Base-by-base conservation (phyloP, 92 coral and sea anemone genomes). In the Phenganax marumi region DNA sequence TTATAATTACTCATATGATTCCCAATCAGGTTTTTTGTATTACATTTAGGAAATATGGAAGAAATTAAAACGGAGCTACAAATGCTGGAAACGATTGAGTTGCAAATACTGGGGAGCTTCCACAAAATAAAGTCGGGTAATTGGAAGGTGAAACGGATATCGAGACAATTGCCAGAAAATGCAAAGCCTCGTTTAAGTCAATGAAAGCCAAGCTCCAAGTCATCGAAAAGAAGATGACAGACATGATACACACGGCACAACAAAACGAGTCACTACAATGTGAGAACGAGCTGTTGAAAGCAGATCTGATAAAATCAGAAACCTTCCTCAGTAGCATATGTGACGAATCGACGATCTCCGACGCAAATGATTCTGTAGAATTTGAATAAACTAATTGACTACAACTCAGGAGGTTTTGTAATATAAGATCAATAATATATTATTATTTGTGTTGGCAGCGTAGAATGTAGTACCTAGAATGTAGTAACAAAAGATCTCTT, bases 41-140 rank as follows among this genome's bases (percentile, higher is more conserved):
- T 54, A 54, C 60, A 54, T 54, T 54, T 54, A 54, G 60, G 60
- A 54, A 54, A 54, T 54, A 54, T 54, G 60, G 60, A 54, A 54
- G 60, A 54, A 54, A 54, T 54, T 54, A 54, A 54, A 54, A 54
- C 60, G 10, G 60, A 54, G 17, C 60, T 54, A 54, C 79, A 73
- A 73, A 47, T 73, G 56, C 55, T 73, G 79, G 79, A 73, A 33
- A 73, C 79, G 50, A 21, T 73, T 11, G 77, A 73, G 56, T 26
- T 73, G 24, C 70, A 73, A 73, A 73, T 73, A 18, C 68, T 73
- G 50, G 79, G 79, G 54, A 73, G 79, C 79, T 0, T 73, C 79
- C 70, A 73, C 79, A 73, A 73, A 50, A 73, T 73, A 16, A 73
- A 73, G 55, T 52, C 56, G 3, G 79, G 79, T 47, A 73, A 73